Base-by-base conservation (phyloP, 2,113 vertebrate species). In the Pogonocichla stellata region DNA sequence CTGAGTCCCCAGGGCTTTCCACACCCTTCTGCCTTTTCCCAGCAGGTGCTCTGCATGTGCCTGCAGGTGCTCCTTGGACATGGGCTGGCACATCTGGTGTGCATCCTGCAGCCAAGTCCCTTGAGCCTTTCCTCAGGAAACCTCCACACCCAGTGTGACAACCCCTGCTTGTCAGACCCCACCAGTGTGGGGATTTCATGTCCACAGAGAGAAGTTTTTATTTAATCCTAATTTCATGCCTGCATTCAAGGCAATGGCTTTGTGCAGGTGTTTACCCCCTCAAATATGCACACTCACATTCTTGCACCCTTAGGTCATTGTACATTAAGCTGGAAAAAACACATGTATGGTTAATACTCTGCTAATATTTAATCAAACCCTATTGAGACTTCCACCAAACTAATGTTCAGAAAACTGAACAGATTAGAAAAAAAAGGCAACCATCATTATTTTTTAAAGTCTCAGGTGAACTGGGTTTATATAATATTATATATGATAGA, bases 281-380 rank as follows among this genome's bases (percentile, higher is more conserved):
- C 9, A 53, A 42, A 40, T 19, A 93, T 88, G 47, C 88, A 77
- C 0, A 0, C 26, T 54, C 90, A 93, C 36, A 34, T 40, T 56
- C 61, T 61, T 36, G 11, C 61, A 34, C 88, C 43, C 24, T 75
- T 54, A 45, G 45, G 50, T 77, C 66, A 29, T 65, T 75, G 48
- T 38, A 65, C 50, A 26, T 72, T 88, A 70, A 62, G 38, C 42
- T 73, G 42, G 23, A 45, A 92, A 92, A 85, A 90, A 54, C 26
- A 45, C 4, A 28, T 19, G 20, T 82, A 14, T 51, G 45, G 57
- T 4, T 94, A 94, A 82, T 67, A 80, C 0, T 5, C 10, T 82
- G 61, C 54, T 90, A 93, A 86, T 90, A 88, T 85, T 85, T 82
- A 85, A 83, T 75, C 48, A 48, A 28, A 85, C 11, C 74, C 48